Percentiles rank a stretch among this genome's conserved stretches.
These are phyloP conservation scores for Cliona cf. orientalis DNA, from an alignment of 37 sponge, comb jelly and placozoan species.

Conservation along the genomic window DNA sequence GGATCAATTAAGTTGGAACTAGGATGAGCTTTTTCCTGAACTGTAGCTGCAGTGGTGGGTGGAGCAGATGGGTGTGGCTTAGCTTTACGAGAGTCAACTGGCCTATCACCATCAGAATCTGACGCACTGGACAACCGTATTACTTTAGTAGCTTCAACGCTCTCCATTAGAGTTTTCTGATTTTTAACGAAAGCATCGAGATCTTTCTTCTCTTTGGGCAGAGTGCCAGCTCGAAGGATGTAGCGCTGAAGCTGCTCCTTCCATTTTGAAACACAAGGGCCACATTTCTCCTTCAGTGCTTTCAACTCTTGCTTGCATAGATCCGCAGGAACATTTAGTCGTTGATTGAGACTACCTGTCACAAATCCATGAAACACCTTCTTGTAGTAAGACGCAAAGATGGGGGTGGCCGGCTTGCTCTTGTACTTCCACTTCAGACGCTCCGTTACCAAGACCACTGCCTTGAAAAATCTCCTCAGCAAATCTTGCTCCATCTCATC, in stretches of 20 bases:
- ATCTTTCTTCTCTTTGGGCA: not conserved
- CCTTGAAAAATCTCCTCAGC: not conserved
- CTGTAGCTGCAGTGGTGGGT: no score
- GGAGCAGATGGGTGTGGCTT: no score
- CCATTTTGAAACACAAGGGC: constrained; percentile 3
- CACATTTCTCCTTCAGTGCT: not conserved
- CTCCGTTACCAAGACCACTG: not conserved
- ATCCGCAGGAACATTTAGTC: not conserved
- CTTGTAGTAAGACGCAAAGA: not conserved
- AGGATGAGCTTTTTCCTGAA: no score
- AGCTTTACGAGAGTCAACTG: no score
- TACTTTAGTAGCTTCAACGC: no score
- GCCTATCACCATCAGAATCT: no score
- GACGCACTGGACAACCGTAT: no score
- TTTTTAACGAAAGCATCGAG: not conserved
- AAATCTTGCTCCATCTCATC: no score
- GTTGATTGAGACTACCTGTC: not conserved
- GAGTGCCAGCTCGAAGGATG: not conserved
- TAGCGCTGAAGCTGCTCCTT: not conserved
- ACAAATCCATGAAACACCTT: not conserved
- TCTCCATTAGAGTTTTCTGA: no score
- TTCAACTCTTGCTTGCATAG: constrained; percentile 7
- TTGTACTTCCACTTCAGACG: not conserved
- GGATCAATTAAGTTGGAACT: no score
- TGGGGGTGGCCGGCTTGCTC: not conserved